Base-by-base conservation (phyloP, 1,140 invertebrate genomes). In the Lepidurus couesii region DNA sequence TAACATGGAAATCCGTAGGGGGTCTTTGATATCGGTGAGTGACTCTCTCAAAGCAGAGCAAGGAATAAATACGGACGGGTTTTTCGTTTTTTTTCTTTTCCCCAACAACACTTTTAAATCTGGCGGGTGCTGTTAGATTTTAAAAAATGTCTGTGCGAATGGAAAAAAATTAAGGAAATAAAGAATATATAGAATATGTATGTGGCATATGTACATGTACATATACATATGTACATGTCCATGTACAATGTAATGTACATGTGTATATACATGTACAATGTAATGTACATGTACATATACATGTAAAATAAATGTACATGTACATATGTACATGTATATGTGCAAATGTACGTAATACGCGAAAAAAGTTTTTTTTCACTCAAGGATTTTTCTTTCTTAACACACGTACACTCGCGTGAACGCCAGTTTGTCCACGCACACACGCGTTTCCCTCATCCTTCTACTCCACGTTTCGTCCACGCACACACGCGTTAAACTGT, bases 41-140 rank as follows among this genome's bases (percentile, higher is more conserved):
- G 8, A 65, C 53, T n/a, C 21, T 21, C 16, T 1, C 21, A 65
- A n/a, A 65, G 5, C 16, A 13, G 21, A 65, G 53, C 53, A 21
- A 65, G 53, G 53, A 65, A 7, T 13, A 65, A 65, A n/a, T 21
- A 65, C 53, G 53, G 53, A 65, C 53, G 53, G 53, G 53, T 65
- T 65, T 65, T 65, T 65, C 6, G 53, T 7, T 11, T 65, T 21
- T 65, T 65, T 65, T 65, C 6, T n/a, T 34, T 34, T n/a, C 16
- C 16, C 21, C 53, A 65, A 65, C 53, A 16, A 13, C 16, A 21
- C 21, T 65, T 65, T 13, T n/a, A 7, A 65, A 65, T 65, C 53
- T 65, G 53, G 8, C 21, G 53, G 34, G 53, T 65, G 53, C 53
- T 65, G 53, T 65, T 13, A 65, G 34, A 34, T 34, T 34, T 4